Conservation (phyloP, 2,113 vertebrate species). For the Pseudopipra pipra region DNA sequence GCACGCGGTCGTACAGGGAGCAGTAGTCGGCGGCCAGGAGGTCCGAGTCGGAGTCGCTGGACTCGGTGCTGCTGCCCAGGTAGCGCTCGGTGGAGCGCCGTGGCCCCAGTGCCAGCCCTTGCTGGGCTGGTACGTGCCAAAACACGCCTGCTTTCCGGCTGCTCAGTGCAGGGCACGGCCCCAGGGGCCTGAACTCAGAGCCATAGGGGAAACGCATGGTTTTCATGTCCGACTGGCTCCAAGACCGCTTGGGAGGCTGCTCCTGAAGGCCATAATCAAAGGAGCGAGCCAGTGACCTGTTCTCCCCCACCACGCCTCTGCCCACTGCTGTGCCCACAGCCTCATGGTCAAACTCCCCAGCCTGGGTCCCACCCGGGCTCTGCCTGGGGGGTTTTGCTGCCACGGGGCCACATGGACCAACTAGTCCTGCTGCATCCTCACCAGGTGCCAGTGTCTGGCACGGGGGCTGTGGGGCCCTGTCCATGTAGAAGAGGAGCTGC, state of each 20-base stretch:
- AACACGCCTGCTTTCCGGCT: constrained; percentile 62
- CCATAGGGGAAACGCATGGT: constrained; percentile 77
- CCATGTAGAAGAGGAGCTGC: constrained; percentile 75
- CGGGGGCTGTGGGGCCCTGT: constrained; percentile 67
- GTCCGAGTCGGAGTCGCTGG: constrained; percentile 89
- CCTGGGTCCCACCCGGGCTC: neutral
- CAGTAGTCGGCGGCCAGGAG: constrained; percentile 81
- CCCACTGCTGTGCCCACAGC: neutral
- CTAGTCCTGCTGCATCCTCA: constrained; percentile 23
- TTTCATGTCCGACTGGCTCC: constrained; percentile 90
- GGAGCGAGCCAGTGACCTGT: constrained; percentile 56
- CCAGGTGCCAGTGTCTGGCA: neutral
- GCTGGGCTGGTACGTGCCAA: constrained; percentile 66
- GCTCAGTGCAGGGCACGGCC: constrained; percentile 85
- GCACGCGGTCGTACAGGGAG: constrained; percentile 73
- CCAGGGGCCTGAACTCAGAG: constrained; percentile 89
- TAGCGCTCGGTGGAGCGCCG: constrained; percentile 67
- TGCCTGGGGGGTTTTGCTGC: constrained; percentile 49
- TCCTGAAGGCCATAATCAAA: constrained; percentile 80
- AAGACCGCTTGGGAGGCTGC: constrained; percentile 80
- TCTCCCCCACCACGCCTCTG: constrained; percentile 17
- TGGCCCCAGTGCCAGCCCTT: constrained; percentile 58
- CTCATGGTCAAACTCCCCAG: neutral
- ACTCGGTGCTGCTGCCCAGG: constrained; percentile 78
- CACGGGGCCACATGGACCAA: neutral